Percentiles rank a stretch among this genome's conserved stretches.
Evolutionary conservation across 2,113 vertebrate species (phyloP).

Genomic region (Pandion haliaetus): DNA sequence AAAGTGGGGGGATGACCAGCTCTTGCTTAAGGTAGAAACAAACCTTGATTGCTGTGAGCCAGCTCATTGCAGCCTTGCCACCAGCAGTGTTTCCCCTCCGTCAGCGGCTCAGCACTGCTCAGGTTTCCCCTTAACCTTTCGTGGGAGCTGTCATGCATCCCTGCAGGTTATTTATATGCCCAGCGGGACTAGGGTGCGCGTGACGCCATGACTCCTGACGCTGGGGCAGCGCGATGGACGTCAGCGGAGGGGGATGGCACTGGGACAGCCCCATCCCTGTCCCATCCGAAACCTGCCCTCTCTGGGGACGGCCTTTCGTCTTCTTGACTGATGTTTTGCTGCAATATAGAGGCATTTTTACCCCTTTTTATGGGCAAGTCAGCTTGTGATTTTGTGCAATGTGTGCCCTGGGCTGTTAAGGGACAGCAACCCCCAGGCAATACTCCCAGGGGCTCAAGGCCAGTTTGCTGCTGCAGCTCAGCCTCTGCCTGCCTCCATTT

Average conservation of each 20-base stretch:
- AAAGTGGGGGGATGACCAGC: background rate
- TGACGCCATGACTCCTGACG: background rate
- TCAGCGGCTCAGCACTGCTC: slow-evolving; percentile 20
- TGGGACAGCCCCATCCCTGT: background rate
- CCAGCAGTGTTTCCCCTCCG: background rate
- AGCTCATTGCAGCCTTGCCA: background rate
- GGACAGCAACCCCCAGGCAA: accelerated
- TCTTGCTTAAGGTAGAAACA: background rate
- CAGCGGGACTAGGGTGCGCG: background rate
- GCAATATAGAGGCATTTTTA: background rate
- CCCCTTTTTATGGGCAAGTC: background rate
- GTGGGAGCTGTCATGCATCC: background rate
- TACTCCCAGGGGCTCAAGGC: background rate
- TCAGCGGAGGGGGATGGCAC: background rate
- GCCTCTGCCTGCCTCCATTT: background rate
- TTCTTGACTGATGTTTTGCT: background rate
- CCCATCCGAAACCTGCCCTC: background rate
- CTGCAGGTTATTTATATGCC: slow-evolving; percentile 29
- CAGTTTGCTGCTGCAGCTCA: background rate
- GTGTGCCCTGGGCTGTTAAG: background rate
- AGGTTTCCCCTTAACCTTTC: slow-evolving; percentile 70
- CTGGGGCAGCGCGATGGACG: background rate
- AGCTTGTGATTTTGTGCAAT: background rate
- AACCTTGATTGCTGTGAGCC: background rate
- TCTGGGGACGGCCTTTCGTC: background rate